Evolutionary conservation across 2,797 vertebrate genomes (phyloP), one percentile per base, ranked within the genome.

Genomic region (Sebastes vulpes): DNA sequence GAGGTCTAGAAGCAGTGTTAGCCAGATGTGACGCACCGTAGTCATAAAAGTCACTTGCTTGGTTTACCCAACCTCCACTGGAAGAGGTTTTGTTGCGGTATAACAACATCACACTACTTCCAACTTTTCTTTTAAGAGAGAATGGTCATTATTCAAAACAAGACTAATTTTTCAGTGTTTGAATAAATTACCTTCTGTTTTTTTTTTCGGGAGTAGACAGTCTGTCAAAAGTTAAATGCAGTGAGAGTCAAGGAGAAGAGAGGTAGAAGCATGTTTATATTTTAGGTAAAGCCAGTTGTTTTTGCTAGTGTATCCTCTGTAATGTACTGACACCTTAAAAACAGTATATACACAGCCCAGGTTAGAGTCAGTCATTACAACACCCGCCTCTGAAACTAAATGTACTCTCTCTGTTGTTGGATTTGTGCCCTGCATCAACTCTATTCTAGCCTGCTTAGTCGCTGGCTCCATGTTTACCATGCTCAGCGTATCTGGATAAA

Each of bases 11-110:
- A 48, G 16, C 46, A 48, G 18, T 48, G 6, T n/a, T 0, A 48
- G 0, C 6, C 46, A 48, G 46, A 48, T 48, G 46, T 48, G 16
- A n/a, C 3, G 1, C 18, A 48, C 0, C 3, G 1, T 6, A 42
- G 0, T 42, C 38, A 42, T 16, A 14, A 42, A 16, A 42, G 38
- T 42, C 38, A 42, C 38, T 42, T 42, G 12, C 38, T 42, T 42
- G 38, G 38, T 42, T 42, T 0, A 16, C 35, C 46, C 18, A 48
- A 48, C 46, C 46, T 18, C 46, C 16, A 48, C 16, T 2, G 46
- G 16, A n/a, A n/a, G 18, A 48, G 18, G 18, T 48, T n/a, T 48
- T 48, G 46, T n/a, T 48, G 18, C 0, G 6, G 46, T 48, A 48
- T 48, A 48, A 48, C 46, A n/a, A 0, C 46, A 0, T 48, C 46